A percentile compares a stretch with the other conserved stretches of the same genome.
Evolutionary conservation across 1,140 invertebrate species (phyloP).

Genomic region (silkworm (Bombyx mori)): ASM3026992v2 NC_085131.1:8842001-8842500

Average conservation of each 20-base stretch:
- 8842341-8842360: no score
- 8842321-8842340: no score
- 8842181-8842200: conserved; percentile 64
- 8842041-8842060: not conserved
- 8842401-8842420: no score
- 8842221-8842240: conserved; percentile 60
- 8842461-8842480: no score
- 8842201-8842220: conserved; percentile 76
- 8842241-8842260: conserved; percentile 37
- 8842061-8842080: not conserved
- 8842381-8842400: no score
- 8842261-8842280: conserved; percentile 52
- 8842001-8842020: no score
- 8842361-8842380: no score
- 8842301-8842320: no score
- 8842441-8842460: no score
- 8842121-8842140: conserved; percentile 32
- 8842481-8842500: no score
- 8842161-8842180: conserved; percentile 60
- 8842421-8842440: no score
- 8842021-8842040: no score
- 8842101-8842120: not conserved
- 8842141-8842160: conserved; percentile 65
- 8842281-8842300: conserved; percentile 16
- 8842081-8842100: not conserved